phyloP scores from a whole-genome alignment of 2,113 vertebrate species.

The Onychorhynchus coronatus region DNA sequence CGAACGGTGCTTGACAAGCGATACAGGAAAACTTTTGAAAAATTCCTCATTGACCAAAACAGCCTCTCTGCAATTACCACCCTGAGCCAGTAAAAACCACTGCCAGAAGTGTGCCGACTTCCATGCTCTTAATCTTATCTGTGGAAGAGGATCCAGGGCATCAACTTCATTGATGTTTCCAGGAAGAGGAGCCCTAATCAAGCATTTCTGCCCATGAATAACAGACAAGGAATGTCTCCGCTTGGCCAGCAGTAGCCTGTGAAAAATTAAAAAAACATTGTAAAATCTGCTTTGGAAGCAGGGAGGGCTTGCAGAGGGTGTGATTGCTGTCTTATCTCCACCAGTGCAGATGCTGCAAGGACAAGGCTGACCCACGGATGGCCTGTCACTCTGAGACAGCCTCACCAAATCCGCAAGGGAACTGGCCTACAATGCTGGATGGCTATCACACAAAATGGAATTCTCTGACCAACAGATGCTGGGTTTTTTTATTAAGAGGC shows the following conservation, averaged over 20 bases:
- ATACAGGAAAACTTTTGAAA: background rate
- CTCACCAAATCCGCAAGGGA: background rate
- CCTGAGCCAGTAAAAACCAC: background rate
- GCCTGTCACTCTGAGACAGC: background rate
- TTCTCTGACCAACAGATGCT: background rate
- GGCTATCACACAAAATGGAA: background rate
- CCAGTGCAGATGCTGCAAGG: background rate
- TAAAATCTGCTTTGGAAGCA: conserved; percentile 23
- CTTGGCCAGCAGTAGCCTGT: conserved; percentile 20
- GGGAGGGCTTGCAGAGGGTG: background rate
- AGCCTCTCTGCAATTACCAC: background rate
- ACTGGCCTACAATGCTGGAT: background rate
- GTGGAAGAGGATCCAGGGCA: conserved; percentile 16
- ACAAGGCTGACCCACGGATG: background rate
- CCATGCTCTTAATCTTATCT: conserved; percentile 51
- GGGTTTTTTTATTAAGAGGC: background rate
- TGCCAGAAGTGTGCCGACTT: background rate
- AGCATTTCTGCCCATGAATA: conserved; percentile 41
- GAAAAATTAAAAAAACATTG: conserved; percentile 37
- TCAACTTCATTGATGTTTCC: conserved; percentile 20
- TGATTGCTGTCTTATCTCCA: background rate
- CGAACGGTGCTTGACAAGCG: accelerated
- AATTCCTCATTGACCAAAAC: background rate
- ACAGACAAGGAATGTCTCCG: background rate
- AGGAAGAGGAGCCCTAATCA: conserved; percentile 52